These are phyloP conservation scores for Peromyscus californicus DNA, from an alignment of 2,113 vertebrate species.

Conservation along the genomic window DNA sequence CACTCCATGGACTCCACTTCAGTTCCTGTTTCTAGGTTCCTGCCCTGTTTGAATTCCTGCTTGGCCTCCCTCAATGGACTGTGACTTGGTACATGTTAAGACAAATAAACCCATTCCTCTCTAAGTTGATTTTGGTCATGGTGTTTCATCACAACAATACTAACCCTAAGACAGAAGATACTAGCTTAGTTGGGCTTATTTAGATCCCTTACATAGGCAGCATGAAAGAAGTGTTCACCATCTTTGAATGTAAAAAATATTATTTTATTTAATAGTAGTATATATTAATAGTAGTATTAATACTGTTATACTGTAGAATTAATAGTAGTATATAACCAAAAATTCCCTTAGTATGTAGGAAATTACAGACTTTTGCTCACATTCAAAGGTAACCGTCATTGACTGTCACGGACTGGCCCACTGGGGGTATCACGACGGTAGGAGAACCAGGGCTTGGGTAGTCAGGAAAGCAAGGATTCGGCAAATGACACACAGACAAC, in stretches of 20 bases:
- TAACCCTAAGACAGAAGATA: background rate
- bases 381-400: background rate
- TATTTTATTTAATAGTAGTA: background rate
- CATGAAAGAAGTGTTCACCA: background rate
- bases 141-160: background rate
- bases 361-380: background rate
- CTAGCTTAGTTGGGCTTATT: conserved; percentile 32
- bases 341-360: background rate
- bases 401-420: too few species aligned
- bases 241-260: conserved; percentile 22
- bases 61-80: background rate
- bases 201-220: background rate
- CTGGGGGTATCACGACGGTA: too few species aligned
- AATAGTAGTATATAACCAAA: background rate
- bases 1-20: background rate
- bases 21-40: background rate
- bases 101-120: background rate
- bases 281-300: background rate
- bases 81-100: background rate
- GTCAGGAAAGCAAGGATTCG: too few species aligned
- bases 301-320: background rate
- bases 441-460: too few species aligned
- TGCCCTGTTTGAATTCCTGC: background rate
- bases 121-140: background rate
- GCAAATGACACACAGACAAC: too few species aligned